These are phyloP conservation scores for Leptinotarsa texana DNA, from an alignment of 1,140 invertebrate species.

Conservation along the genomic window DNA sequence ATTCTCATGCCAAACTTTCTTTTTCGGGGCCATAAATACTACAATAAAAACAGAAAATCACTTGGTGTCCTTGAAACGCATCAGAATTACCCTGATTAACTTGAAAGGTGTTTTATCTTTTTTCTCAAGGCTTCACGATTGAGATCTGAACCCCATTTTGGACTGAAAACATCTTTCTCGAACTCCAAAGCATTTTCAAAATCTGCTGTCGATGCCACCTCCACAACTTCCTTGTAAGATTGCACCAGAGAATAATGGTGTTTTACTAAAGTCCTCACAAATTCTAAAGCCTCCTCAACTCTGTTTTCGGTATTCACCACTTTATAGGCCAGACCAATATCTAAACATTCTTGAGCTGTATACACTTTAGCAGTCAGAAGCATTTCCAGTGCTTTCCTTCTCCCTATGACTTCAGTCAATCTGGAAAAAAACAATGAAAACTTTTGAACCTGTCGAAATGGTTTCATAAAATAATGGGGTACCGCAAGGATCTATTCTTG, in stretches of 20 bases:
- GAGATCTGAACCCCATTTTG: slow-evolving; percentile 21
- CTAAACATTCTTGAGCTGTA: slow-evolving; percentile 21
- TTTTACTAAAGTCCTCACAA: slow-evolving; percentile 6
- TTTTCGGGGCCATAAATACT: no score
- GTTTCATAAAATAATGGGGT: no score
- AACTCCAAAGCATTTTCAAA: slow-evolving; percentile 15
- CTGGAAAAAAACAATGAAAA: slow-evolving; percentile 5
- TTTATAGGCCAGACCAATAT: slow-evolving; percentile 15
- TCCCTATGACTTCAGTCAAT: slow-evolving; percentile 12
- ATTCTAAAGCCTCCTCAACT: slow-evolving; percentile 13
- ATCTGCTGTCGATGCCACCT: neutral
- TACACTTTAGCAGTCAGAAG: slow-evolving; percentile 14
- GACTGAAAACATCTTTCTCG: slow-evolving; percentile 7
- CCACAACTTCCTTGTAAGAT: slow-evolving; percentile 7
- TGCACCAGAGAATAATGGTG: neutral
- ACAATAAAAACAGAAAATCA: no score
- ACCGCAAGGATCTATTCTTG: no score
- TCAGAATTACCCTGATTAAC: no score
- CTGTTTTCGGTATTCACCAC: slow-evolving; percentile 10
- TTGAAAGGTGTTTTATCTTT: slow-evolving; percentile 16
- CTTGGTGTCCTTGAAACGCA: no score
- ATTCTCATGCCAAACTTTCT: no score
- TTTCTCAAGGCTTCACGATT: slow-evolving; percentile 21
- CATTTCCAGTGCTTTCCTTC: slow-evolving; percentile 20
- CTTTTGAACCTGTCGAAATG: no score